Evolutionary conservation across 2,888 invertebrate genomes (phyloP).

Genomic region (Lathronympha strigana): DNA sequence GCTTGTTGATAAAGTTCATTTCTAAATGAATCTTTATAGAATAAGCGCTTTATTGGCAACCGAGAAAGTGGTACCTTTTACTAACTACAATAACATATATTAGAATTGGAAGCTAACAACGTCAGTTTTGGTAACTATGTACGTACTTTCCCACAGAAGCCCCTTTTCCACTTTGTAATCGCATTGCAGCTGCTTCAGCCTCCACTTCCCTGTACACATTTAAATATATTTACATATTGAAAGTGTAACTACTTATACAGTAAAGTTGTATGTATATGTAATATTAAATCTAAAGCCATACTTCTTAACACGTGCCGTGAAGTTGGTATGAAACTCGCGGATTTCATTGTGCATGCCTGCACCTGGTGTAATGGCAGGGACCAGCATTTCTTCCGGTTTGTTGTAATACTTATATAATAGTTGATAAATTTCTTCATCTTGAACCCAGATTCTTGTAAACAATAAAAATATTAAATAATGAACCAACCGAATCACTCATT

Average conservation of each 20-base stretch:
- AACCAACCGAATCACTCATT: too few species aligned
- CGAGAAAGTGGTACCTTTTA: too few species aligned
- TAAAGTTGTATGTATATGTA: not conserved
- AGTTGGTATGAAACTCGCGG: conserved; percentile 59
- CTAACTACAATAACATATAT: too few species aligned
- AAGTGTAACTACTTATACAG: not conserved
- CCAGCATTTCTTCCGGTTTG: conserved; percentile 73
- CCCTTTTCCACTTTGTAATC: conserved; percentile 47
- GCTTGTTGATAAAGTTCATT: too few species aligned
- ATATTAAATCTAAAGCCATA: conserved; percentile 45
- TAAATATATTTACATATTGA: not conserved
- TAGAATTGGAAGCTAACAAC: too few species aligned
- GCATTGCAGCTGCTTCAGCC: conserved; percentile 57
- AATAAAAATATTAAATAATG: not conserved
- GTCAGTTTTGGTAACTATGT: too few species aligned
- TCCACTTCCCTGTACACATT: conserved; percentile 47
- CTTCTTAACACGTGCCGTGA: conserved; percentile 63
- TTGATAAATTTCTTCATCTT: conserved; percentile 72
- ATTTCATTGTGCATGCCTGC: conserved; percentile 62
- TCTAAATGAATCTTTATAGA: too few species aligned
- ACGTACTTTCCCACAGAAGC: conserved; percentile 55
- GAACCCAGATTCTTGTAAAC: conserved; percentile 65
- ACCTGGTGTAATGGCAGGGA: conserved; percentile 69
- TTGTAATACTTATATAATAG: conserved; percentile 72
- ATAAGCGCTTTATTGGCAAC: too few species aligned